Conservation (phyloP, 2,113 vertebrate species). For the Myodes glareolus region DNA sequence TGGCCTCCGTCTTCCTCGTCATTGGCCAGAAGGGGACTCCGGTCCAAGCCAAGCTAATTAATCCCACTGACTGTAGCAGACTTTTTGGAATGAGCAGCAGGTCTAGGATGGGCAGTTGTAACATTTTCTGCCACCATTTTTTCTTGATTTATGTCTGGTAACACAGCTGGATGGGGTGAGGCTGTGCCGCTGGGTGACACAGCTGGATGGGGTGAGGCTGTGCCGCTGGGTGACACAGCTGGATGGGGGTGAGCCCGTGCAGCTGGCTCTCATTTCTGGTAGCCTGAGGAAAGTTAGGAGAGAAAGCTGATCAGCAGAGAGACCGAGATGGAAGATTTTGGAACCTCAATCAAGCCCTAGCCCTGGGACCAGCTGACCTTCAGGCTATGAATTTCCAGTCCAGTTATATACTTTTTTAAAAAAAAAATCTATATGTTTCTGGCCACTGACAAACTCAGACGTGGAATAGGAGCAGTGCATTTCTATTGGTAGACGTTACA, state of each 20-base stretch:
- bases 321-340: not conserved
- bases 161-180: not conserved
- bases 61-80: not conserved
- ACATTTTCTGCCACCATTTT: not conserved
- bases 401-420: not conserved
- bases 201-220: not conserved
- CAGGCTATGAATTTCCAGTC: not conserved
- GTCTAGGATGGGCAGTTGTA: not conserved
- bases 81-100: not conserved
- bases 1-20: not conserved
- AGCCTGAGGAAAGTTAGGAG: not conserved
- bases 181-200: too few species aligned
- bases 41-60: not conserved
- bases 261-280: not conserved
- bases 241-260: not conserved
- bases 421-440: not conserved
- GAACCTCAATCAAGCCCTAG: not conserved
- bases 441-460: slow-evolving; percentile 9
- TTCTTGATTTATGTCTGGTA: not conserved
- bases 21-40: not conserved
- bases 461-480: not conserved
- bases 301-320: not conserved
- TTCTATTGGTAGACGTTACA: not conserved
- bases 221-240: not conserved
- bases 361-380: slow-evolving; percentile 33